Base-by-base conservation (phyloP, 2,113 vertebrate species). In the Rhynchopsitta pachyrhyncha region DNA sequence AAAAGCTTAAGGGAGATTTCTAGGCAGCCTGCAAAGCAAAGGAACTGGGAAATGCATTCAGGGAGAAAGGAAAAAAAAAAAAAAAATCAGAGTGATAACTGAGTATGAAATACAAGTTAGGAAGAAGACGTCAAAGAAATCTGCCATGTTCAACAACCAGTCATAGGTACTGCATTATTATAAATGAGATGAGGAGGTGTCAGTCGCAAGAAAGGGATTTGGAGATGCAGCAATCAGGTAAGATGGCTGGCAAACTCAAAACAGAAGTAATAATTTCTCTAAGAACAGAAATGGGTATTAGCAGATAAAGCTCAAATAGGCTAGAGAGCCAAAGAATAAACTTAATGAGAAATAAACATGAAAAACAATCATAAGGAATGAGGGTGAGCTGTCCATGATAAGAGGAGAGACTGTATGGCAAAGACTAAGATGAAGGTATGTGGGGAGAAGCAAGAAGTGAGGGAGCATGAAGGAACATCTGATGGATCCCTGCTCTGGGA, bases 181-280 rank as follows among this genome's bases (percentile, higher is more conserved):
- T 49, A 88, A 90, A 55, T 4, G 11, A 93, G 23, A 67, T 33
- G 29, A 86, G 60, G 63, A 90, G 20, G 44, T 67, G 16, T 22
- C 49, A 80, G 46, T 81, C 39, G 47, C 50, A 42, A 86, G 60
- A 85, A 94, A 67, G 27, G 15, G 79, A 71, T 77, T 16, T 70
- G 29, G 46, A 67, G 52, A 82, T 66, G 11, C 47, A 79, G 68
- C 57, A 76, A 81, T 82, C 59, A 67, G 49, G 10, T 68, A 95
- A 91, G 23, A 86, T 47, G 55, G 88, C 59, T 49, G 76, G 73
- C 33, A 94, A 88, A 88, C 90, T 55, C 71, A 68, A 83, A 95
- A 82, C 13, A 88, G 60, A 86, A 92, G 41, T 49, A 75, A 57
- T n/a, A 2, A 86, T 17, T 86, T 68, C n/a, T 84, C 57, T 44